Evolutionary conservation across 2,888 invertebrate species (phyloP).

Genomic region (Mylabris sibirica): DNA sequence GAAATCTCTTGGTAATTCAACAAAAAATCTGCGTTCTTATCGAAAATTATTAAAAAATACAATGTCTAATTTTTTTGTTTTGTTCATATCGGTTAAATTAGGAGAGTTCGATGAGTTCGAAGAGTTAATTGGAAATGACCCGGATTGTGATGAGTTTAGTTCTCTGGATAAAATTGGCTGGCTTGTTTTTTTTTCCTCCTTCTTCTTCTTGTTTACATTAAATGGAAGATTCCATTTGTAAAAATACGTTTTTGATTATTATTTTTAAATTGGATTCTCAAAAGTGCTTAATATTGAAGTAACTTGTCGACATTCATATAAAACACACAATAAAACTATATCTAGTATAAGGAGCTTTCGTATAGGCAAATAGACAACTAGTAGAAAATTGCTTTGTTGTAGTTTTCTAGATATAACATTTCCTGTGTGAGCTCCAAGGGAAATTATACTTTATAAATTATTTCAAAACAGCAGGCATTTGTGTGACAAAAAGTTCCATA

Average conservation of each 20-base stretch:
- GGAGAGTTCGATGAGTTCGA: constrained; percentile 13
- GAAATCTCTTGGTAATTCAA: too few species aligned
- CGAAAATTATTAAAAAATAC: too few species aligned
- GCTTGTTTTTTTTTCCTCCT: background rate
- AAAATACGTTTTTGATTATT: background rate
- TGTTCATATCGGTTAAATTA: background rate
- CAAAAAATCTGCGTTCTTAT: too few species aligned
- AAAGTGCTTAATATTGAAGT: constrained; percentile 12
- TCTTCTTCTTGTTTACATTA: background rate
- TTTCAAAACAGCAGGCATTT: constrained; percentile 16
- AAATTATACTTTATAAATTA: constrained; percentile 34
- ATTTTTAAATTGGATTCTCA: background rate
- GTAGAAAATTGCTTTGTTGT: constrained; percentile 19
- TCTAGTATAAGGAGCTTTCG: background rate
- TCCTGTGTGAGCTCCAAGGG: constrained; percentile 25
- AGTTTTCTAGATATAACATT: constrained; percentile 19
- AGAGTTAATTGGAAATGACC: constrained; percentile 20
- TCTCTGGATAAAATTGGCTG: constrained; percentile 8
- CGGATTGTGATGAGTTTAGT: constrained; percentile 3
- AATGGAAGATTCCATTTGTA: too few species aligned
- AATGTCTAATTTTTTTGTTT: background rate
- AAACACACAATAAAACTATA: constrained; percentile 4
- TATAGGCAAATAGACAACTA: background rate
- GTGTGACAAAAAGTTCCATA: background rate
- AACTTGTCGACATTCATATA: constrained; percentile 1